Base-by-base conservation (phyloP, 2,113 vertebrate species). In the Panthera uncia region DNA sequence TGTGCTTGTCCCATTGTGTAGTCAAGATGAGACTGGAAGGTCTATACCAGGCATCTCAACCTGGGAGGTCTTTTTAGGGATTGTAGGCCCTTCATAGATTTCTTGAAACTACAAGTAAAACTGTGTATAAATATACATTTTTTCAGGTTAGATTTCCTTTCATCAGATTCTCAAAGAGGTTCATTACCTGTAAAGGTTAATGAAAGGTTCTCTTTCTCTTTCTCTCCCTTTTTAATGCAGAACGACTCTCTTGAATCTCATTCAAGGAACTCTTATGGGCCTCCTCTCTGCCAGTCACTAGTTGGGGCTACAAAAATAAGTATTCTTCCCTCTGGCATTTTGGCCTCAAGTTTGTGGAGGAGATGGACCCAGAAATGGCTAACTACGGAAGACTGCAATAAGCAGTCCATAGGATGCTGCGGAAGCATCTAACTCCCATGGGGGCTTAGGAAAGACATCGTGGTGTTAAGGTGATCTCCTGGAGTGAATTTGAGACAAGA, bases 91-190 rank as follows among this genome's bases (percentile, higher is more conserved):
- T 41, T 61, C 33, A 55, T 69, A 89, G 71, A 88, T 57, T 92
- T 89, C 36, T 97, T 80, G 57, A 89, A 80, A 21, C 89, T 68
- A 76, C 36, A 84, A 16, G 65, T 88, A 79, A 87, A 95, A 68
- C 41, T 81, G 12, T 81, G 12, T 81, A 55, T 87, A 69, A 82
- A 55, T 78, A 7, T 33, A 27, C 12, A 50, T 79, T 52, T 86
- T 80, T 84, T 66, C 13, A 45, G 82, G 69, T 52, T 76, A 90
- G 38, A 82, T 71, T 50, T 16, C 14, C 13, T 95, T 73, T 63
- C 6, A 27, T 79, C 14, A 79, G 63, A 66, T 92, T 89, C n/a
- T 85, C 38, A 86, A 61, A 92, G 48, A 52, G 48, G 36, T 50
- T 80, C 12, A 50, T 96, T 55, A 52, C 18, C 48, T 81, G 0